Percentiles rank a stretch among this genome's conserved stretches.
phyloP scores from a whole-genome alignment of 2,113 vertebrate species.

The Uria lomvia region DNA sequence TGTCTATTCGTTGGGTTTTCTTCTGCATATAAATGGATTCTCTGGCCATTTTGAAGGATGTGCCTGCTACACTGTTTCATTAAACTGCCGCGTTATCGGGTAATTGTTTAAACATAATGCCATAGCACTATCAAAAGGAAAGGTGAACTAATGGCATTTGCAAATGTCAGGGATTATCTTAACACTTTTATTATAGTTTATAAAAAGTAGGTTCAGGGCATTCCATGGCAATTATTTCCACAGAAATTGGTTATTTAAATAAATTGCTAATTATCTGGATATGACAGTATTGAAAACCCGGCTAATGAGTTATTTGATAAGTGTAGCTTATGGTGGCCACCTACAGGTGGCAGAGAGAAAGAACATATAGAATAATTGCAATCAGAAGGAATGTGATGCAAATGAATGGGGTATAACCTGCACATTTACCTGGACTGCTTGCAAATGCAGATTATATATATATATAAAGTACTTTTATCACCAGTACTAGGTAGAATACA shows the following conservation, averaged over 20 bases:
- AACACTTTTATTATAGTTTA: conserved; percentile 89
- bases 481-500: background rate
- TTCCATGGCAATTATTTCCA: conserved; percentile 83
- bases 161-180: conserved; percentile 91
- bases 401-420: background rate
- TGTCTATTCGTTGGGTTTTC: conserved; percentile 30
- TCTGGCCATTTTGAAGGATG: conserved; percentile 69
- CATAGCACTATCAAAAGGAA: conserved; percentile 82
- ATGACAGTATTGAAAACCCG: conserved; percentile 79
- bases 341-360: conserved; percentile 77
- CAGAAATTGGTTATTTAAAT: conserved; percentile 84
- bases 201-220: conserved; percentile 82
- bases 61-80: conserved; percentile 75
- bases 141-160: conserved; percentile 90
- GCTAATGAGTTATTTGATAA: conserved; percentile 76
- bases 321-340: conserved; percentile 80
- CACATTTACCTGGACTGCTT: background rate
- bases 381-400: background rate
- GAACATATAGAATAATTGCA: conserved; percentile 27
- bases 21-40: conserved; percentile 64
- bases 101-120: conserved; percentile 88
- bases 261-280: conserved; percentile 85
- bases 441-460: background rate
- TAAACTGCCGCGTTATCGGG: conserved; percentile 76
- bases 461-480: background rate